Base-by-base conservation (phyloP, 1,140 invertebrate genomes). In the Hypothenemus hampei region DNA sequence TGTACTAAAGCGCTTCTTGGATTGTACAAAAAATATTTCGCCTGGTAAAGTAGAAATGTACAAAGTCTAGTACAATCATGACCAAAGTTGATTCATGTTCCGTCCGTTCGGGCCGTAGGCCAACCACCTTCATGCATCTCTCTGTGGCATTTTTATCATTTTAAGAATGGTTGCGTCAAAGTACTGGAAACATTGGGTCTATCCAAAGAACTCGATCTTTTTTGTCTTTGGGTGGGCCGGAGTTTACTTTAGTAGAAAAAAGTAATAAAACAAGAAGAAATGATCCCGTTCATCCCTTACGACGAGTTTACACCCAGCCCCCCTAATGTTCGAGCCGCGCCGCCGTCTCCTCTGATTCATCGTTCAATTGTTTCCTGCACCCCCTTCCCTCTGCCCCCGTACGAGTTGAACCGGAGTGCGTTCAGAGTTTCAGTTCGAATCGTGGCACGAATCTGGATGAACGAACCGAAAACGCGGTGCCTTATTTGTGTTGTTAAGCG, bases 291-390 rank as follows among this genome's bases (percentile, higher is more conserved):
- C 40, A 43, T 40, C 22, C 48, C 48, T 23, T 19, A n/a, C n/a
- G n/a, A n/a, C n/a, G n/a, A n/a, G n/a, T n/a, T 5, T 8, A 15
- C 48, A 5, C 35, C 48, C 48, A 18, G 22, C 37, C 35, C 16
- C 36, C 16, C 18, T 8, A n/a, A n/a, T n/a, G n/a, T n/a, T n/a
- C n/a, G n/a, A n/a, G n/a, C 13, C 23, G 22, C 20, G 20, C 29
- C 54, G 47, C 56, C 57, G 45, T 43, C 51, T 49, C 56, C 58
- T 59, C 58, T 60, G 58, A 60, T 58, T 60, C 58, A 60, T 62
- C 57, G 58, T 50, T 40, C 20, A 50, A 50, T 50, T 50, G 36
- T 50, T 50, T 50, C 48, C 48, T 50, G 48, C 37, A 19, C n/a
- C n/a, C n/a, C n/a, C n/a, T n/a, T n/a, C n/a, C n/a, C n/a, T n/a